Evolutionary conservation across 1,140 invertebrate species (phyloP).

Genomic region (Phymorhynchus buccinoides): DNA sequence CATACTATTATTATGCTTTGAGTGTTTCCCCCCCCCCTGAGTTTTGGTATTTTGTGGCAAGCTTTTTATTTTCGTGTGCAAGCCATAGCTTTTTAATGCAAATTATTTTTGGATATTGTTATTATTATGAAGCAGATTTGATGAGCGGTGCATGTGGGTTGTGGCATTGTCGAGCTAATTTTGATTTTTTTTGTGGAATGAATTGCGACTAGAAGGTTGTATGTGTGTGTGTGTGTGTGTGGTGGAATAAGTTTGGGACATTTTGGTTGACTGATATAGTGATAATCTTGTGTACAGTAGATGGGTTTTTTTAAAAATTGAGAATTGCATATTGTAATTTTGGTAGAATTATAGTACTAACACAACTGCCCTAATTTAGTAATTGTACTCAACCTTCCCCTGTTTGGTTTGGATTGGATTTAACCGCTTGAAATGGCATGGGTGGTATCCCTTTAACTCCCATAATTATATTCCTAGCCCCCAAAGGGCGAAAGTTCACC

Average conservation of each 20-base stretch:
- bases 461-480: no score
- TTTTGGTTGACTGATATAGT: background rate
- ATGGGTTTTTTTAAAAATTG: no score
- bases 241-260: background rate
- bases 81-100: background rate
- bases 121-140: background rate
- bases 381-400: background rate
- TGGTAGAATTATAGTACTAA: no score
- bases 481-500: no score
- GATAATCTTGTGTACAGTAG: background rate
- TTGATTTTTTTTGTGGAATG: background rate
- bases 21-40: conserved; percentile 18
- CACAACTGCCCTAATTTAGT: background rate
- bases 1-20: conserved; percentile 22
- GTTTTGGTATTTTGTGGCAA: background rate
- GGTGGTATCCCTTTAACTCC: background rate
- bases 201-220: background rate
- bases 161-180: background rate
- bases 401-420: background rate
- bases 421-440: background rate
- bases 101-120: conserved; percentile 5
- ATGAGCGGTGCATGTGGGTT: conserved; percentile 3
- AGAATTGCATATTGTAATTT: no score
- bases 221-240: no score
- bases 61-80: background rate